Conservation (phyloP, 2,113 vertebrate species). For the Megaleporinus macrocephalus region DNA sequence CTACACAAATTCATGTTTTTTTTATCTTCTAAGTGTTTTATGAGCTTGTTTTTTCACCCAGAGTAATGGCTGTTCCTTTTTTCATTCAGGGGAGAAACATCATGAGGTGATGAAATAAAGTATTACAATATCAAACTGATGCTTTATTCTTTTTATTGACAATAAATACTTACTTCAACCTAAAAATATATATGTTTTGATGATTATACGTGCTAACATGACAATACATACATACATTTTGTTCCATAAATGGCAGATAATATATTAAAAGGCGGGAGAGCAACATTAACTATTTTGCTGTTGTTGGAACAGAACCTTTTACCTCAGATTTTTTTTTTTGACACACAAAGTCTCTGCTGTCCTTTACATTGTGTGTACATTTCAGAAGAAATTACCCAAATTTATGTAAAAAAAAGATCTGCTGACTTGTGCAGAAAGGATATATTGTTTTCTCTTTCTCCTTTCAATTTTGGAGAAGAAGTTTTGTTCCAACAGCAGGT, state of each 20-base stretch:
- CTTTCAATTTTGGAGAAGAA: too few relatives aligned
- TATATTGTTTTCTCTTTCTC: too few relatives aligned
- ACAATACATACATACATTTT: not conserved
- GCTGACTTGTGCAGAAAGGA: too few relatives aligned
- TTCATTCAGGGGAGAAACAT: constrained; percentile 38
- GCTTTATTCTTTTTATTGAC: not conserved
- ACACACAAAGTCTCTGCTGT: too few relatives aligned
- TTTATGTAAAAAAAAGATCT: too few relatives aligned
- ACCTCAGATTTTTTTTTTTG: too few relatives aligned
- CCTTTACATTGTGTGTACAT: too few relatives aligned
- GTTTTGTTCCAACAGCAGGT: too few relatives aligned
- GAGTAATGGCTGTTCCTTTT: constrained; percentile 29
- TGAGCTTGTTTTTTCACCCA: not conserved
- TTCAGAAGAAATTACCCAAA: too few relatives aligned
- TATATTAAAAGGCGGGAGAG: not conserved
- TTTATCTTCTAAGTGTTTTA: not conserved
- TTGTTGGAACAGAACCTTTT: too few relatives aligned
- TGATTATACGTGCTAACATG: not conserved
- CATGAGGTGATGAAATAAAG: constrained; percentile 32
- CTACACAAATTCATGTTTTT: not conserved
- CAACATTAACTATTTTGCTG: not conserved
- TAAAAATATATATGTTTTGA: not conserved
- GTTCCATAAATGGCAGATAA: not conserved
- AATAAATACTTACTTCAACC: not conserved
- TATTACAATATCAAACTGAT: not conserved